Conservation (phyloP, 1,140 invertebrate genomes). For the Elymnias hypermnestra region DNA sequence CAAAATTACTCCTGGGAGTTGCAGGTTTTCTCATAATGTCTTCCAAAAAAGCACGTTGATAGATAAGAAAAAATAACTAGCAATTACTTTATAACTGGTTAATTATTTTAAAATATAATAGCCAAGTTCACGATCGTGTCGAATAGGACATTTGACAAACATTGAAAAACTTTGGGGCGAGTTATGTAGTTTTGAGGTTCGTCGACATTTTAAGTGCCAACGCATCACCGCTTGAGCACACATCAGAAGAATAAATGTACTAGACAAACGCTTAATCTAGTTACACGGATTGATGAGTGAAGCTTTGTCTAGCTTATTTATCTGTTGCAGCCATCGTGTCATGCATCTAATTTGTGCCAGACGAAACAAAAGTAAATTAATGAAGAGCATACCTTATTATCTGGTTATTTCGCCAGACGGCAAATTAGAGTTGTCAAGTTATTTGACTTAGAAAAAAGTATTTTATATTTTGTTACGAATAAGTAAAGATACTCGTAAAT, state of each 20-base stretch:
- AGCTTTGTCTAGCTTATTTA: slow-evolving; percentile 26
- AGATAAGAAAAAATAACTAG: too few species aligned
- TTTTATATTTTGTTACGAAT: background rate
- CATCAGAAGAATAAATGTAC: slow-evolving; percentile 33
- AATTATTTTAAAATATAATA: slow-evolving; percentile 19
- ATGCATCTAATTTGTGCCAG: slow-evolving; percentile 18
- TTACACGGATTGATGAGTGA: slow-evolving; percentile 38
- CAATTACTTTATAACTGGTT: too few species aligned
- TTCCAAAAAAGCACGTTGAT: too few species aligned
- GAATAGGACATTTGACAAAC: slow-evolving; percentile 33
- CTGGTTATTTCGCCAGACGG: slow-evolving; percentile 10
- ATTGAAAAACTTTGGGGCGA: slow-evolving; percentile 42
- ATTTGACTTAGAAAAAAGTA: background rate
- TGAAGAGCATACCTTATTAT: slow-evolving; percentile 17
- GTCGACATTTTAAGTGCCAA: slow-evolving; percentile 43
- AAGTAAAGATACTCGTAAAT: background rate
- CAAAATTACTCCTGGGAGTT: too few species aligned
- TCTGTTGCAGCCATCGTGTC: slow-evolving; percentile 17
- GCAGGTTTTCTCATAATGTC: too few species aligned
- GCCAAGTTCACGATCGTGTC: slow-evolving; percentile 7
- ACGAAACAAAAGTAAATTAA: slow-evolving; percentile 21
- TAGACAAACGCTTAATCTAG: slow-evolving; percentile 38
- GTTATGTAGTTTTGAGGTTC: slow-evolving; percentile 28
- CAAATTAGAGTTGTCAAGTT: background rate
- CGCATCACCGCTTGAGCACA: slow-evolving; percentile 25